These are phyloP conservation scores for Bimastos eiseni DNA, from an alignment of 2,888 invertebrate genomes.

Conservation along the genomic window DNA sequence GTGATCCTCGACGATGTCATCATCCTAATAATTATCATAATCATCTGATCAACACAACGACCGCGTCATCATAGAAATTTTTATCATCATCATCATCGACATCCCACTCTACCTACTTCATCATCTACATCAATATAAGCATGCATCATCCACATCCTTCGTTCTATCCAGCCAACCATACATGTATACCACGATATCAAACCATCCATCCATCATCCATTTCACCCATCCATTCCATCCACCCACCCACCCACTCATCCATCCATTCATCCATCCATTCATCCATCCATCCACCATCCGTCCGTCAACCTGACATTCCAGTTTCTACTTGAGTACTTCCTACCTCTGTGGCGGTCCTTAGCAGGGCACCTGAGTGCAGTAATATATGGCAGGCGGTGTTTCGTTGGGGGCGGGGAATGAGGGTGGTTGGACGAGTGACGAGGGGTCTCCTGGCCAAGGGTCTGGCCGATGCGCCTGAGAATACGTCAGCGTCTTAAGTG, in stretches of 20 bases:
- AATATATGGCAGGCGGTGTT: not conserved
- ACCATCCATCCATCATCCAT: not conserved
- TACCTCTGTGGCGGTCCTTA: not conserved
- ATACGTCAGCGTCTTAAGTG: not conserved
- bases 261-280: not conserved
- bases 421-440: not conserved
- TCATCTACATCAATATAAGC: not conserved
- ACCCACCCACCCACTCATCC: not conserved
- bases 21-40: not conserved
- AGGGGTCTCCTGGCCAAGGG: not conserved
- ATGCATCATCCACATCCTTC: not conserved
- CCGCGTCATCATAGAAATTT: not conserved
- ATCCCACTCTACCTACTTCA: not conserved
- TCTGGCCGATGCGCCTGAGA: not conserved
- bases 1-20: not conserved
- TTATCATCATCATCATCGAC: not conserved
- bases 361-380: constrained; percentile 2
- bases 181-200: not conserved
- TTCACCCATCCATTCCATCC: constrained; percentile 7
- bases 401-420: not conserved
- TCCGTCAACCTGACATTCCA: not conserved
- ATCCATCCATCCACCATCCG: not conserved
- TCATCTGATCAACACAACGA: not conserved
- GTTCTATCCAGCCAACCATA: not conserved
- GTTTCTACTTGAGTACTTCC: not conserved